phyloP scores from a whole-genome alignment of 2,113 vertebrate species.

The Pelusios castaneus region DNA sequence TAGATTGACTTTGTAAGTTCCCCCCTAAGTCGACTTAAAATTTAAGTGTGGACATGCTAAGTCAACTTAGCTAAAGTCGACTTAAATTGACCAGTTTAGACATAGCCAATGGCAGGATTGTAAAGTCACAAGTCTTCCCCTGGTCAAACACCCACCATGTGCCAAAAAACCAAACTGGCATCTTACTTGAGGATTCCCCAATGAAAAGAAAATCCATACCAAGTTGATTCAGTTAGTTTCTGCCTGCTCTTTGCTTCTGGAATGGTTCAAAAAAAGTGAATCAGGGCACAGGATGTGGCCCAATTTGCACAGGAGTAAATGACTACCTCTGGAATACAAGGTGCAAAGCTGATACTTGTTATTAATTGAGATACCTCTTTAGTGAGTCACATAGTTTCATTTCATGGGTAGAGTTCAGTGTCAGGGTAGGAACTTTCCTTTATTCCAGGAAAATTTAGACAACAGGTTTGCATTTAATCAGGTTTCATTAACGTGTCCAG shows the following conservation, averaged over 20 bases:
- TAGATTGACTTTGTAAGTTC: no score
- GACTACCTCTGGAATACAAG: neutral
- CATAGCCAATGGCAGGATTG: no score
- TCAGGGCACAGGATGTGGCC: neutral
- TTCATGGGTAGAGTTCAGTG: slow-evolving; percentile 24
- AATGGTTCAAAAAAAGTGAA: neutral
- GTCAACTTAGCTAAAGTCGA: no score
- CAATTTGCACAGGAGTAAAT: slow-evolving; percentile 13
- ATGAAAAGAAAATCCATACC: neutral
- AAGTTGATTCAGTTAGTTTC: neutral
- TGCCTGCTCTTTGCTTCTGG: neutral
- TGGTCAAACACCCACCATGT: neutral
- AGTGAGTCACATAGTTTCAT: neutral
- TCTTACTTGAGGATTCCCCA: neutral
- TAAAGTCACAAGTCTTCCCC: neutral
- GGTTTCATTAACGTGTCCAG: neutral
- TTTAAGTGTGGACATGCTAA: no score
- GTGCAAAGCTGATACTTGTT: neutral
- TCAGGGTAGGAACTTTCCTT: neutral
- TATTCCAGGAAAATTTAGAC: neutral
- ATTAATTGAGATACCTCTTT: slow-evolving; percentile 1
- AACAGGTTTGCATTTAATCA: neutral
- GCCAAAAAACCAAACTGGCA: no score
- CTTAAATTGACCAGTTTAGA: no score
- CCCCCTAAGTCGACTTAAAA: no score